These are phyloP conservation scores for Propithecus perrieri DNA, from an alignment of 2,797 vertebrate genomes.

Conservation along the genomic window DNA sequence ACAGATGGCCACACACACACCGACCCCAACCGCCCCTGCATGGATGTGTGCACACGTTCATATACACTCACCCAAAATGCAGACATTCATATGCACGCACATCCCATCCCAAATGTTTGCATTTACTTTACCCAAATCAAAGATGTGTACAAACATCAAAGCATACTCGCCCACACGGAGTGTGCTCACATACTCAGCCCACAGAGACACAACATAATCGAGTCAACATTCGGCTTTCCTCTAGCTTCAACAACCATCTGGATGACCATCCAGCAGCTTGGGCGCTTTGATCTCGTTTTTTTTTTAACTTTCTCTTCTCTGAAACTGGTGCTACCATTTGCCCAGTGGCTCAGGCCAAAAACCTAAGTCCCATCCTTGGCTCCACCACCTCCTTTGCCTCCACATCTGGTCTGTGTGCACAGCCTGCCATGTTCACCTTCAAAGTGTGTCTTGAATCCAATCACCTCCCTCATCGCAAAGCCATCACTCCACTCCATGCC, in stretches of 20 bases:
- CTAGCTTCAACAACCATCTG: background rate
- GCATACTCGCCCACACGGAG: background rate
- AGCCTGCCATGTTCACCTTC: background rate
- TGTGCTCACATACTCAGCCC: background rate
- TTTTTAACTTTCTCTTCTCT: background rate
- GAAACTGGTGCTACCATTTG: background rate
- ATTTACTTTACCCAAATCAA: conserved; percentile 37
- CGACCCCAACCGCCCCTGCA: background rate
- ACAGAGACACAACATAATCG: background rate
- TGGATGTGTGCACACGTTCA: background rate
- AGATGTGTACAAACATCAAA: background rate
- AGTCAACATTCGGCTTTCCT: background rate
- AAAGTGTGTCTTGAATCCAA: background rate
- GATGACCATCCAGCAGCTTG: background rate
- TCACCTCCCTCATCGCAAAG: background rate
- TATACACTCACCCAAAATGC: conserved; percentile 2
- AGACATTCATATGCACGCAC: background rate
- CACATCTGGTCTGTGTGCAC: background rate
- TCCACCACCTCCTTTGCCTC: background rate
- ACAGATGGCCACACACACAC: background rate
- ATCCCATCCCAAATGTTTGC: background rate
- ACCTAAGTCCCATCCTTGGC: background rate
- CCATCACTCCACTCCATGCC: background rate
- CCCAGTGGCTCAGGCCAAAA: background rate
- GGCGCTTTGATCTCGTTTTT: background rate